A percentile compares a stretch with the other conserved stretches of the same genome.
Evolutionary conservation across 2,797 vertebrate genomes (phyloP).

Genomic region (Brotogeris chrysoptera): DNA sequence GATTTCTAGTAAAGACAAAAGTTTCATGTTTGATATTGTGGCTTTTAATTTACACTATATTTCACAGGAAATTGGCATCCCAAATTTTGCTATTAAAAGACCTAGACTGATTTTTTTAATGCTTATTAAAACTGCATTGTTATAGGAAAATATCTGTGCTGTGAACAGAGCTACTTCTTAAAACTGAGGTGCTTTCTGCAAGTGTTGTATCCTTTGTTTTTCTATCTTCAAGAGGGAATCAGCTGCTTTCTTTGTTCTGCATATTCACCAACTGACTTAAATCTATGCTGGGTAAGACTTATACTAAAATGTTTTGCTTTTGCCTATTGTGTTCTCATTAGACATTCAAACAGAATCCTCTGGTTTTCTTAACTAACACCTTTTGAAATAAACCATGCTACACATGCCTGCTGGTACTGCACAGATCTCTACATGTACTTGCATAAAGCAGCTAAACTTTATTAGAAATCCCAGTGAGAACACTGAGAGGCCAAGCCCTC

Average conservation of each 20-base stretch:
- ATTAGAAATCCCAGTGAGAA: neutral
- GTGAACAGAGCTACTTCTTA: neutral
- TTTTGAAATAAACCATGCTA: neutral
- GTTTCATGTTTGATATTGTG: neutral
- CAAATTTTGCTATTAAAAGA: slow-evolving; percentile 37
- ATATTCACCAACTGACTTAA: neutral
- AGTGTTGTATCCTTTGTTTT: neutral
- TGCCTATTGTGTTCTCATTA: neutral
- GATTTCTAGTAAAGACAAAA: neutral
- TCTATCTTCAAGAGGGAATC: neutral
- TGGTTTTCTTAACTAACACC: neutral
- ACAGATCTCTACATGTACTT: neutral
- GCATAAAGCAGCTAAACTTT: neutral
- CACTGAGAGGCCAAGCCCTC: neutral
- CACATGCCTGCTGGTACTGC: neutral
- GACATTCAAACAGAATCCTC: neutral
- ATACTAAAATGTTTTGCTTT: neutral
- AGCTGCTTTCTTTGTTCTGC: neutral
- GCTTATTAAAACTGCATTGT: slow-evolving; percentile 7
- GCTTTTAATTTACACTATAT: slow-evolving; percentile 36
- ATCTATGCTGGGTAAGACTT: neutral
- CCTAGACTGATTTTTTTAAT: slow-evolving; percentile 34
- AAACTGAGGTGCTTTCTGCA: neutral
- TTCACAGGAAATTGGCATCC: slow-evolving; percentile 36
- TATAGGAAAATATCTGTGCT: neutral